These are phyloP conservation scores for Channa argus DNA, from an alignment of 2,113 vertebrate genomes.

Conservation along the genomic window DNA sequence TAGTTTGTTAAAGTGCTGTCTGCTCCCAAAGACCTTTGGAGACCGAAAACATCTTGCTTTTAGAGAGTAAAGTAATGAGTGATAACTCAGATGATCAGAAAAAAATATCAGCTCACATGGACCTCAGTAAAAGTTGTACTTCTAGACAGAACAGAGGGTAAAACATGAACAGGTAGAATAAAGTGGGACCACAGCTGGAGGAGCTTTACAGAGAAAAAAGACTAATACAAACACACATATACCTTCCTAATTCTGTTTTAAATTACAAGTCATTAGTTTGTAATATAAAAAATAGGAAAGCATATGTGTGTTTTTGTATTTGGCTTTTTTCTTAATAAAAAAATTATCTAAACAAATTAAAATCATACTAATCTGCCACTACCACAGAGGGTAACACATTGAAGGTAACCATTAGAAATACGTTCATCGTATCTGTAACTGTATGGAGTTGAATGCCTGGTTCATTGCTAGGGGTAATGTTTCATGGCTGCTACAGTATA, in stretches of 20 bases:
- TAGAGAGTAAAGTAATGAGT: background rate
- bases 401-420: background rate
- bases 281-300: too few relatives aligned
- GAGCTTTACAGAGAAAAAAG: background rate
- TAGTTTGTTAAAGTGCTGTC: background rate
- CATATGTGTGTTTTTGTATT: too few relatives aligned
- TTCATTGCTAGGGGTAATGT: background rate
- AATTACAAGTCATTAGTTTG: too few relatives aligned
- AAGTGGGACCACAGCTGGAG: conserved; percentile 15
- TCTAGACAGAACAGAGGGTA: background rate
- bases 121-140: background rate
- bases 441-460: background rate
- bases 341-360: too few relatives aligned
- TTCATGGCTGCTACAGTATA: background rate
- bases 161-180: background rate
- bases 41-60: background rate
- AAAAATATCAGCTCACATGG: background rate
- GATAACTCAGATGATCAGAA: background rate
- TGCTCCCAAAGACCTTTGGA: background rate
- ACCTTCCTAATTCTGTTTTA: too few relatives aligned
- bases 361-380: background rate
- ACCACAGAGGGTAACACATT: background rate
- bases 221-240: too few relatives aligned
- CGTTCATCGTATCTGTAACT: background rate
- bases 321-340: too few relatives aligned